A percentile compares a stretch with the other conserved stretches of the same genome.
Conservation (phyloP, 1,140 invertebrate genomes). For the Drosophila suzukii region DNA sequence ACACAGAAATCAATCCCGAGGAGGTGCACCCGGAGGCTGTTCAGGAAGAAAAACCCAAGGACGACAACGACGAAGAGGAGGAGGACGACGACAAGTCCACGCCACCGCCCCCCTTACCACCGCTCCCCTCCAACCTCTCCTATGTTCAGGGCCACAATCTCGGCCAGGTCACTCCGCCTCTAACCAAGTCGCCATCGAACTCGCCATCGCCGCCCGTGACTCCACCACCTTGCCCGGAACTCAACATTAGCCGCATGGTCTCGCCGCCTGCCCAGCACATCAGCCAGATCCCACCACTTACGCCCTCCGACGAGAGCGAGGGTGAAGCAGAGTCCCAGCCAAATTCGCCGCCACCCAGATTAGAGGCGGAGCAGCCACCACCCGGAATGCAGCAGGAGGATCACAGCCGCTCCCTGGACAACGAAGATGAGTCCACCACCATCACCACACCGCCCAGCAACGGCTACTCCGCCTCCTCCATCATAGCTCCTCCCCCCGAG, state of each 20-base stretch:
- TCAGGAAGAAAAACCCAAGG: constrained; percentile 15
- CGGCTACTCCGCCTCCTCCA: constrained; percentile 79
- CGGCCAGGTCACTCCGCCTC: constrained; percentile 58
- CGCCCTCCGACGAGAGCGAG: constrained; percentile 77
- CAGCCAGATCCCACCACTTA: constrained; percentile 72
- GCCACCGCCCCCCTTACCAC: constrained; percentile 78
- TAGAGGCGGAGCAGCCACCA: constrained; percentile 30
- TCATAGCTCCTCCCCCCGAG: constrained; percentile 74
- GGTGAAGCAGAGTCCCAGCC: constrained; percentile 72
- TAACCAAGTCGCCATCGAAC: constrained; percentile 77
- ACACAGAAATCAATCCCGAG: constrained; percentile 5
- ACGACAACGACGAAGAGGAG: constrained; percentile 10
- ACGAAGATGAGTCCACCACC: constrained; percentile 80
- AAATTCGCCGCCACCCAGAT: constrained; percentile 63
- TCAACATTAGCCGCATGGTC: constrained; percentile 69
- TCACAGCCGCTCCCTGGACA: constrained; percentile 67
- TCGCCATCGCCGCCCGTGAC: constrained; percentile 79
- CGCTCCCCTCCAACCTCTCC: constrained; percentile 76
- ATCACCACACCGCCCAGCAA: constrained; percentile 82
- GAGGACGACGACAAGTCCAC: constrained; percentile 70
- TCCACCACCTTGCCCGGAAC: constrained; percentile 70
- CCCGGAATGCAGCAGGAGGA: constrained; percentile 11
- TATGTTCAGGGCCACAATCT: constrained; percentile 68
- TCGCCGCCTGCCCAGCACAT: constrained; percentile 73
- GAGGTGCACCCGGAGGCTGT: constrained; percentile 9